Base-by-base conservation (phyloP, 2,888 invertebrate genomes). In the Glomeris marginata region DNA sequence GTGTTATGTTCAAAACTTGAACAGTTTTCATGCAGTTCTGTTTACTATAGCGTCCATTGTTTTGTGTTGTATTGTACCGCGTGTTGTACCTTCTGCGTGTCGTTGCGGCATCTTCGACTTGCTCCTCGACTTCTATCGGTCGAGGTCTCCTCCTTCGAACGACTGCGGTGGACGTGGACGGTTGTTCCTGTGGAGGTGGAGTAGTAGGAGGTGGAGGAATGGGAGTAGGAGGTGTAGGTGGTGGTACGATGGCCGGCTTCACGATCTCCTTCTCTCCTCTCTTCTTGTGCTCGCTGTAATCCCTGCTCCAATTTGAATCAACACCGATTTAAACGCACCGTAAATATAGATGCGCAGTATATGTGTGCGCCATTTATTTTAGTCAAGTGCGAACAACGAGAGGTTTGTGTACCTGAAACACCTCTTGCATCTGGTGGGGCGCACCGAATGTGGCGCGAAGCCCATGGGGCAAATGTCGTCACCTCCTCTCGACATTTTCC, bases 371-470 rank as follows among this genome's bases (percentile, higher is more conserved):
- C 13, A 36, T 36, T 36, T 36, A 13, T 36, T 36, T 36, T 36
- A 10, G 36, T 36, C 11, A n/a, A n/a, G n/a, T 13, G 15, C 11
- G 15, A 41, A 41, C 10, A 41, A 41, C 11, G 16, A 41, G 15
- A 41, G 15, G 41, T n/a, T 20, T 18, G 18, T 55, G 58, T 67
- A 78, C 77, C 82, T 77, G 74, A 88, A 90, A 69, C 90, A 91
- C 60, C 90, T 75, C 71, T 90, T 90, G 72, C 90, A 90, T 63
- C 88, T 76, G 51, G 88, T 88, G 45, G 90, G 90, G 84, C 88
- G 88, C 63, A 88, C 78, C 60, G 88, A 86, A 72, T 91, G 90
- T 53, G 91, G 90, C 72, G 90, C 87, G 69, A 91, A 91, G 42
- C 91, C 91, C 65, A 90, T 72, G 55, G 88, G 90, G 68, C 90